A percentile compares a stretch with the other conserved stretches of the same genome.
phyloP scores from a whole-genome alignment of 2,797 vertebrate genomes.

The Chiroxiphia lanceolata region DNA sequence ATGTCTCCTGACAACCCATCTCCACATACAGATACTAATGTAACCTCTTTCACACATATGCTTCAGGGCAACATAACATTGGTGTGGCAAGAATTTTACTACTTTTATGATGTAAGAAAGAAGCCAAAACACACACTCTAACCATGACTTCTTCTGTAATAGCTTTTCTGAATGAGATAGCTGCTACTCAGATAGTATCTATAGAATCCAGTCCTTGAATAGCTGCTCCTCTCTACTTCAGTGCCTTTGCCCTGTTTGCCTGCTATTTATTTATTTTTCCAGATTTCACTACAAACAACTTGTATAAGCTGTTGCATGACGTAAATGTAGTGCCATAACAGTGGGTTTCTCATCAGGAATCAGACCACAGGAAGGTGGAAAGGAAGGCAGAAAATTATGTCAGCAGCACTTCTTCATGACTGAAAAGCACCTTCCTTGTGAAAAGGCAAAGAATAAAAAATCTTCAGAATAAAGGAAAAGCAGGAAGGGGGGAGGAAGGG shows the following conservation, averaged over 20 bases:
- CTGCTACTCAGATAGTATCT: background rate
- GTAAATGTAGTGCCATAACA: background rate
- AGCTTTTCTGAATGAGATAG: slow-evolving; percentile 31
- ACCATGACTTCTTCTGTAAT: background rate
- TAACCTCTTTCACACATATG: background rate
- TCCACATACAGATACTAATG: background rate
- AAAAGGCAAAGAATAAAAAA: background rate
- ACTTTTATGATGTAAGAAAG: background rate
- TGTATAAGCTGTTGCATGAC: background rate
- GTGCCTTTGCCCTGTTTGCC: background rate
- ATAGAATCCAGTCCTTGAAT: background rate
- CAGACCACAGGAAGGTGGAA: background rate
- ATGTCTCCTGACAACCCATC: background rate
- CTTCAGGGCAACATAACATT: background rate
- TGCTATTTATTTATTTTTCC: background rate
- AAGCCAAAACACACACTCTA: background rate
- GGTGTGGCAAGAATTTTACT: background rate
- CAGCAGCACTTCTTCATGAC: background rate
- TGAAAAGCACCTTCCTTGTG: background rate
- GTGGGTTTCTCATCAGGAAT: background rate
- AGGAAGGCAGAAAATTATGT: background rate
- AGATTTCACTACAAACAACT: background rate
- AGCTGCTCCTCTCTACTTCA: background rate
- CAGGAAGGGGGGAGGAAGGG: background rate
- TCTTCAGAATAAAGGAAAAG: background rate